A percentile compares a stretch with the other conserved stretches of the same genome.
Conservation (phyloP, 1,140 invertebrate species). For the Euglossa dilemma region DNA sequence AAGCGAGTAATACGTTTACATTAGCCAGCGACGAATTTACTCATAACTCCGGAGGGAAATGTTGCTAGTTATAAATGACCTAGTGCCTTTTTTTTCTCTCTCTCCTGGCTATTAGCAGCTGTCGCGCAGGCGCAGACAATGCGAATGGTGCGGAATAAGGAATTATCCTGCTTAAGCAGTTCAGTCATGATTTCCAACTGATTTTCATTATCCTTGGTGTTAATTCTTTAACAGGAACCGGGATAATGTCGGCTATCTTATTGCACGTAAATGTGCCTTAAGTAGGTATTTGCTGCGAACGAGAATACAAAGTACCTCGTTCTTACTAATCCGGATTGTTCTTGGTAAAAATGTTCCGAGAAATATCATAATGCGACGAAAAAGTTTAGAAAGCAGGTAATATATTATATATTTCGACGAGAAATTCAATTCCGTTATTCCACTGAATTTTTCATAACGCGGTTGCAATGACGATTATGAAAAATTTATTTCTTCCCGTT, state of each 20-base stretch:
- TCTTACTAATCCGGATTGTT: constrained; percentile 1
- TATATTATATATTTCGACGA: not conserved
- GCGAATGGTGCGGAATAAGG: not conserved
- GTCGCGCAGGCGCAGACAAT: not conserved
- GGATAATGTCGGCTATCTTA: constrained; percentile 11
- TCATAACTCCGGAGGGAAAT: not conserved
- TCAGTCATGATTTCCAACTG: constrained; percentile 10
- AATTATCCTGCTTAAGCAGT: not conserved
- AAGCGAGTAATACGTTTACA: too few species aligned
- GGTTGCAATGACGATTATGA: too few species aligned
- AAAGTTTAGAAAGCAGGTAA: not conserved
- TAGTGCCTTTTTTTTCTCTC: not conserved
- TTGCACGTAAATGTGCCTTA: constrained; percentile 13
- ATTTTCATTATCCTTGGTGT: constrained; percentile 28
- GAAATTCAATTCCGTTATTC: too few species aligned
- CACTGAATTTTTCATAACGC: too few species aligned
- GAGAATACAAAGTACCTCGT: not conserved
- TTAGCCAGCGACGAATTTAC: not conserved
- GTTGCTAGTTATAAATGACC: not conserved
- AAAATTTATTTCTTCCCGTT: too few species aligned
- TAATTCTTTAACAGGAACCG: constrained; percentile 16
- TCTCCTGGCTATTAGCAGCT: not conserved
- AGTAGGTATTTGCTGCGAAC: not conserved
- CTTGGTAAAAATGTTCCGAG: not conserved
- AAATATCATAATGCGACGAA: not conserved